These are phyloP conservation scores for Dreissena polymorpha DNA, from an alignment of 1,140 invertebrate genomes.

Conservation along the genomic window DNA sequence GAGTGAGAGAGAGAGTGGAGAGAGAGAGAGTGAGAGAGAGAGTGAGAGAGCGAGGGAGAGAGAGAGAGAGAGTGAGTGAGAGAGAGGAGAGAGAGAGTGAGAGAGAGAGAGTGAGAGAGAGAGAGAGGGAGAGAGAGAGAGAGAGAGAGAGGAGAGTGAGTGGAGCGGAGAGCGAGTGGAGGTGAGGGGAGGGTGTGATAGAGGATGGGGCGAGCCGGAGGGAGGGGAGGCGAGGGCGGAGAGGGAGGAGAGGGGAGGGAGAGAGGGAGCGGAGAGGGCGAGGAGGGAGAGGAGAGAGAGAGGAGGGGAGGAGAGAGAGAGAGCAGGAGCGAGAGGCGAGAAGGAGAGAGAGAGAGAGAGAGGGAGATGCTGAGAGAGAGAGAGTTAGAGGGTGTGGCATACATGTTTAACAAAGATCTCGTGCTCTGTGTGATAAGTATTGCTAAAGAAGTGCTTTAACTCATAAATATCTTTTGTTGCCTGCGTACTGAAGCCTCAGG, in stretches of 20 bases:
- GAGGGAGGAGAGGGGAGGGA: neutral
- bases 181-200: neutral
- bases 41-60: too few relatives aligned
- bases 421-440: too few relatives aligned
- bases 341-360: constrained; percentile 13
- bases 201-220: neutral
- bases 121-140: constrained; percentile 8
- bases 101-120: constrained; percentile 6
- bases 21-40: constrained; percentile 5
- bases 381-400: neutral
- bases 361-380: neutral
- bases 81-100: neutral
- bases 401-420: too few relatives aligned
- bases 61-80: neutral
- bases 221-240: neutral
- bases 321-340: too few relatives aligned
- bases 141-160: neutral
- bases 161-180: neutral
- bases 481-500: too few relatives aligned
- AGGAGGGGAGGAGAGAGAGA: neutral
- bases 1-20: constrained; percentile 4
- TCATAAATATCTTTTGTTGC: too few relatives aligned
- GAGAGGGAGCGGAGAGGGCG: too few relatives aligned
- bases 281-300: neutral
- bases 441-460: too few relatives aligned